Conservation (phyloP, 1,140 invertebrate species). For the Holcopasites calliopsidis region DNA sequence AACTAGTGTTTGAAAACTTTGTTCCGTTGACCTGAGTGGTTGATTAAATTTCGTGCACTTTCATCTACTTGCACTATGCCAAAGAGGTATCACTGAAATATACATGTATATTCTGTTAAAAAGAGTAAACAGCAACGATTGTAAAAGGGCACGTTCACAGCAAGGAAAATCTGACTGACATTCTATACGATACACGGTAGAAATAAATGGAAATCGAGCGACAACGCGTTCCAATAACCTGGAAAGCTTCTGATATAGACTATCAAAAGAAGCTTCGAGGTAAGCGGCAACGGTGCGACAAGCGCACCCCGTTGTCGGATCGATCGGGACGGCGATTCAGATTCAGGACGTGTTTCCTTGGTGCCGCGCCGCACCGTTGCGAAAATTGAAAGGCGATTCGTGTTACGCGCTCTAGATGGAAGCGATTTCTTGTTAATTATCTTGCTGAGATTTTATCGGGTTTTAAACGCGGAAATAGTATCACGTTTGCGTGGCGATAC, state of each 20-base stretch:
- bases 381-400: neutral
- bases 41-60: neutral
- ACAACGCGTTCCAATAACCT: neutral
- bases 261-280: neutral
- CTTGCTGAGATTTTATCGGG: neutral
- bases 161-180: too few relatives aligned
- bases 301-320: neutral
- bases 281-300: neutral
- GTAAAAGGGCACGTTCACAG: too few relatives aligned
- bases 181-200: neutral
- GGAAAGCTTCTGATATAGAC: neutral
- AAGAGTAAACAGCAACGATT: too few relatives aligned
- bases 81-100: too few relatives aligned
- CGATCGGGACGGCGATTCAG: neutral
- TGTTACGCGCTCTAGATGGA: neutral
- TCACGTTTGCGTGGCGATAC: slow-evolving; percentile 19
- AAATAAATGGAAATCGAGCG: slow-evolving; percentile 3
- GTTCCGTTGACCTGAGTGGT: neutral
- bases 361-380: too few relatives aligned
- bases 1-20: too few relatives aligned
- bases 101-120: too few relatives aligned
- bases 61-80: too few relatives aligned
- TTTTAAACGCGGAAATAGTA: slow-evolving; percentile 35
- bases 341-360: neutral
- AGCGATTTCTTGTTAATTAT: neutral